Evolutionary conservation across 2,797 vertebrate species (phyloP).

Genomic region (Dipus sagitta): DNA sequence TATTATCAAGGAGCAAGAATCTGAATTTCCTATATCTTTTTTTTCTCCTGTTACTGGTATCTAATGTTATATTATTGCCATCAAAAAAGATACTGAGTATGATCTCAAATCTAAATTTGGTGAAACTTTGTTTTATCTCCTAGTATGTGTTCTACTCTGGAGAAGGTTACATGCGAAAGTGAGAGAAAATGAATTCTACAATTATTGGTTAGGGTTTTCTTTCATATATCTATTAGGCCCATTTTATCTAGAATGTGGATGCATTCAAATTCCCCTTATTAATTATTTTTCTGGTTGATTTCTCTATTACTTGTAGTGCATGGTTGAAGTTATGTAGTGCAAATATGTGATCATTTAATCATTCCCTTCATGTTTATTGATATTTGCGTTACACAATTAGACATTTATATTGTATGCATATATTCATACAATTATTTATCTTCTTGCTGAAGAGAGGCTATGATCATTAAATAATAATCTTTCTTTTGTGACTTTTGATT

Average conservation of each 20-base stretch:
- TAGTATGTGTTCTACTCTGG: neutral
- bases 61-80: neutral
- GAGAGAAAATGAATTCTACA: no score
- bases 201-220: neutral
- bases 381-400: neutral
- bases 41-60: neutral
- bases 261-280: no score
- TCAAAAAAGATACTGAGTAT: neutral
- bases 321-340: neutral
- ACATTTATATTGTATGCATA: rapidly evolving
- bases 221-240: neutral
- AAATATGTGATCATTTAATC: no score
- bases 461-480: neutral
- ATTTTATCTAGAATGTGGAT: neutral
- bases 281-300: neutral
- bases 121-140: neutral
- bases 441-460: neutral
- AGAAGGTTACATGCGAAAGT: neutral
- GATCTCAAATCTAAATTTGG: no score
- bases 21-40: neutral
- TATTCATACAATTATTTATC: neutral
- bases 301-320: neutral
- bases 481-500: neutral
- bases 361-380: no score
- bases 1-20: no score